phyloP scores from a whole-genome alignment of 2,888 invertebrate species.

The Chydorus sphaericus region DNA sequence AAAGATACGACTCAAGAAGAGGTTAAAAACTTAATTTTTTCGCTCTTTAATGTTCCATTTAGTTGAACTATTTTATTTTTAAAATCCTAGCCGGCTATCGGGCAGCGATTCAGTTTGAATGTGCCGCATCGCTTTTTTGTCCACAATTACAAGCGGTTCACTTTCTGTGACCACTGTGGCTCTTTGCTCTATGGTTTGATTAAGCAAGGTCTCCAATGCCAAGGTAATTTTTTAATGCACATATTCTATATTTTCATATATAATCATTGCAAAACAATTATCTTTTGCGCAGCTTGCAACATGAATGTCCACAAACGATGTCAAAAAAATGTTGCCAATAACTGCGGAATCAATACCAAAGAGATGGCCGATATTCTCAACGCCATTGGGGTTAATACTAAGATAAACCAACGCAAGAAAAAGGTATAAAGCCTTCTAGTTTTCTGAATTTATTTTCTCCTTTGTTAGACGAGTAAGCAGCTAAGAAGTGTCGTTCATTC shows the following conservation, averaged over 20 bases:
- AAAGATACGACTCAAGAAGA: constrained; percentile 55
- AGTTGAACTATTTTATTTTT: constrained; percentile 5
- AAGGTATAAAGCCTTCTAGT: background rate
- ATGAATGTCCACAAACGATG: constrained; percentile 98
- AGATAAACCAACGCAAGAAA: constrained; percentile 41
- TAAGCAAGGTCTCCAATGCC: constrained; percentile 91
- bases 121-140: constrained; percentile 92
- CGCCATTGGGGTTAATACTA: constrained; percentile 81
- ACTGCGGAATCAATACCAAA: constrained; percentile 96
- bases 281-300: constrained; percentile 53
- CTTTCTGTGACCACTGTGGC: constrained; percentile 99
- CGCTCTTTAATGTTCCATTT: background rate
- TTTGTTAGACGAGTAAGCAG: no score
- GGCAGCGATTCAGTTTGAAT: constrained; percentile 90
- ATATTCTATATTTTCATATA: background rate
- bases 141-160: constrained; percentile 93
- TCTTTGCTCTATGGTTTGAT: constrained; percentile 91
- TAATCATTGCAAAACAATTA: no score
- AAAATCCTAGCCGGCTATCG: constrained; percentile 22
- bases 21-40: constrained; percentile 9
- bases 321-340: constrained; percentile 97
- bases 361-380: constrained; percentile 86
- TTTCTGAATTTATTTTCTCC: no score
- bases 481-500: no score
- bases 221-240: constrained; percentile 39